A percentile compares a stretch with the other conserved stretches of the same genome.
These are phyloP conservation scores for Shargacucullia verbasci DNA, from an alignment of 2,888 invertebrate species.

Conservation along the genomic window DNA sequence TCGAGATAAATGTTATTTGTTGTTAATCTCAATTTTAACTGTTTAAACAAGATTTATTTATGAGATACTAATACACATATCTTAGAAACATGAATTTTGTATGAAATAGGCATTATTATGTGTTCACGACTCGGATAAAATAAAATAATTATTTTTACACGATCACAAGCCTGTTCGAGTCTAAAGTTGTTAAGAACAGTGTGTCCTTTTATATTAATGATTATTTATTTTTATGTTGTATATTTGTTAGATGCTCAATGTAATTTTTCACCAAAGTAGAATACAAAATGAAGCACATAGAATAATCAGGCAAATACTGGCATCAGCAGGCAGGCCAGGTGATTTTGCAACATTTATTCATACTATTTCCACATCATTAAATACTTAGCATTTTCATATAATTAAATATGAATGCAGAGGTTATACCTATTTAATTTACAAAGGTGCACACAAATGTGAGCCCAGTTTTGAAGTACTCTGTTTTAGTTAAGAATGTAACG, in stretches of 20 bases:
- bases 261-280: constrained; percentile 49
- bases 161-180: constrained; percentile 34
- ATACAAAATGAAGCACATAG: constrained; percentile 13
- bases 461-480: too few relatives aligned
- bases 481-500: too few relatives aligned
- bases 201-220: constrained; percentile 32
- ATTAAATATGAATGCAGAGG: too few relatives aligned
- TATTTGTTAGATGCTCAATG: constrained; percentile 52
- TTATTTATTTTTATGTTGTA: constrained; percentile 51
- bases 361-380: too few relatives aligned
- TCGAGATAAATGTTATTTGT: constrained; percentile 38
- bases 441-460: too few relatives aligned
- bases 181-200: constrained; percentile 30
- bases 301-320: constrained; percentile 26
- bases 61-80: constrained; percentile 34
- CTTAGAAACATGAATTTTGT: constrained; percentile 36
- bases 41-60: constrained; percentile 41
- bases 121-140: constrained; percentile 36
- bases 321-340: constrained; percentile 2
- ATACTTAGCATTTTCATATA: too few relatives aligned
- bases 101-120: constrained; percentile 29
- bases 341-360: too few relatives aligned
- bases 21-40: constrained; percentile 36
- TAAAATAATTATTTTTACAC: constrained; percentile 42
- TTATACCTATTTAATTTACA: too few relatives aligned